These are phyloP conservation scores for Palythoa heliodiscus DNA, from an alignment of 92 coral and sea anemone species.

Conservation along the genomic window DNA sequence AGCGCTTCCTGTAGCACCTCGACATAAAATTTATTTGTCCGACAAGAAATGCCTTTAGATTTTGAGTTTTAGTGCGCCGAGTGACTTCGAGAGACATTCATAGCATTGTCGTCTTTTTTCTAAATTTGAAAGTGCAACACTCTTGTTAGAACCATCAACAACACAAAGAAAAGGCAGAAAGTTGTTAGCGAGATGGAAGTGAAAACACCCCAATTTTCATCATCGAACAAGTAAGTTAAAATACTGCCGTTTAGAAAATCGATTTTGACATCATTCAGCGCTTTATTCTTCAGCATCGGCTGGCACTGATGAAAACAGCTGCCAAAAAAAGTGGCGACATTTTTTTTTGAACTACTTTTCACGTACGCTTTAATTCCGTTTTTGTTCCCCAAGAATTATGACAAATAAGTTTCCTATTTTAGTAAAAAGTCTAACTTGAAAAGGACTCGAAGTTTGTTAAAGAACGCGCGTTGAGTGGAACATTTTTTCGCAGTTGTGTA, in stretches of 20 bases:
- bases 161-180: conserved; percentile 5
- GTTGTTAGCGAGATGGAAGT: conserved; percentile 5
- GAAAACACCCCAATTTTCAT: not conserved
- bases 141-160: not conserved
- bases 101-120: not conserved
- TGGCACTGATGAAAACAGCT: conserved; percentile 18
- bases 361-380: not conserved
- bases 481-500: conserved; percentile 54
- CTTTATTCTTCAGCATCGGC: not conserved
- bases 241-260: not conserved
- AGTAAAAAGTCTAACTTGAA: not conserved
- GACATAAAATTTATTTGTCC: not conserved
- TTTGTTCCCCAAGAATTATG: not conserved
- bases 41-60: not conserved
- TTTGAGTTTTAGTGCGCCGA: conserved; percentile 3
- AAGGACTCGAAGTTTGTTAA: conserved; percentile 16
- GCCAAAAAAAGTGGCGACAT: conserved; percentile 12
- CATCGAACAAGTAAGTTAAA: conserved; percentile 21
- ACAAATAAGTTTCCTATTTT: not conserved
- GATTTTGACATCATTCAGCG: not conserved
- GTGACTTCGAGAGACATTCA: not conserved
- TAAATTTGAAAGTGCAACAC: not conserved
- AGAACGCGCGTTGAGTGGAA: conserved; percentile 33
- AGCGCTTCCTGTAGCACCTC: not conserved
- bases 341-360: not conserved